Base-by-base conservation (phyloP, 1,140 invertebrate genomes). In the Drosophila equinoxialis region DNA sequence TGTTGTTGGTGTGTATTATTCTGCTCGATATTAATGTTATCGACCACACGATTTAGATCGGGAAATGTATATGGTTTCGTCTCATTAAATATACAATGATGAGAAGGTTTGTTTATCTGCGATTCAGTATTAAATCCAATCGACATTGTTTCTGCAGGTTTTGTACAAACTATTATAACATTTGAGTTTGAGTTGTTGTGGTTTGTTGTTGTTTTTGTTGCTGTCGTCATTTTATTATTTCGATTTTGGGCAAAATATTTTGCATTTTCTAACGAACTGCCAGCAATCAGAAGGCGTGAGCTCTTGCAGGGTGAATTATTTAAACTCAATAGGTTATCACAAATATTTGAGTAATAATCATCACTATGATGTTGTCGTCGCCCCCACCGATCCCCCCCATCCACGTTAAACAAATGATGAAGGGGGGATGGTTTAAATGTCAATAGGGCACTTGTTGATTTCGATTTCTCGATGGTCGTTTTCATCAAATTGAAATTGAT, bases 261-360 rank as follows among this genome's bases (percentile, higher is more conserved):
- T 48, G 45, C 14, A 39, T 41, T 55, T 2, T 57, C 51, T 42
- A 57, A 35, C 35, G 65, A 66, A 57, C 45, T 76, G 61, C 55
- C 51, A 51, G 45, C 17, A 54, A 42, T 65, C 17, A 71, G 33
- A n/a, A 63, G 64, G 20, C 68, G 78, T 23, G 78, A 75, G 71
- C 78, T 77, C 74, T 80, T 80, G 58, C 69, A 77, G 20, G 79
- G 65, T 26, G 75, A 79, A 57, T 76, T 77, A 41, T 76, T 76
- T 45, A 72, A 74, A 61, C 80, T 83, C 23, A 83, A 55, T 72
- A 80, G 74, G 69, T 74, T 77, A 74, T 83, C 80, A 74, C 80
- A 83, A 42, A 77, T 72, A 10, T 68, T 70, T 42, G 80, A 83
- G 63, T 83, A 83, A 57, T 67, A 80, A 66, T 80, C 80, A 41